Percentiles rank a stretch among this genome's conserved stretches.
phyloP scores from a whole-genome alignment of 2,797 vertebrate genomes.

The Xiphorhynchus erythropygius region DNA sequence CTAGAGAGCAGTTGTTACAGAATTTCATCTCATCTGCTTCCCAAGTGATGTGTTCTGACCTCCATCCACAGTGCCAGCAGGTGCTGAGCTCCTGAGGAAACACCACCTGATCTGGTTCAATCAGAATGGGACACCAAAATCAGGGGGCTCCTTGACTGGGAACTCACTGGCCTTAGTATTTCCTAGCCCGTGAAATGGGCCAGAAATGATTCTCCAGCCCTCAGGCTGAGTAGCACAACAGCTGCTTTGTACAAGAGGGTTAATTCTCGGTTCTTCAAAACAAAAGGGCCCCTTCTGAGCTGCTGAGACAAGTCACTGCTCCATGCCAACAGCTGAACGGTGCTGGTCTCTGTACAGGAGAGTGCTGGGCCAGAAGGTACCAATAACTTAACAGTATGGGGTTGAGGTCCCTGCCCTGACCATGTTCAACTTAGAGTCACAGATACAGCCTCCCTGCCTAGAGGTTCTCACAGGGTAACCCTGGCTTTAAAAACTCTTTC shows the following conservation, averaged over 20 bases:
- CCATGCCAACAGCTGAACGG: neutral
- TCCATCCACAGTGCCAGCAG: neutral
- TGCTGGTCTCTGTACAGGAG: neutral
- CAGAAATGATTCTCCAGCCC: neutral
- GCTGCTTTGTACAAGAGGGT: neutral
- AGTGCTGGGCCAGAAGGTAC: neutral
- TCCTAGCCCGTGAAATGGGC: neutral
- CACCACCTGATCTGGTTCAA: neutral
- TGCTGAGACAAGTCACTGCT: neutral
- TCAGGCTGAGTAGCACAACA: neutral
- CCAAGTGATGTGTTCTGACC: neutral
- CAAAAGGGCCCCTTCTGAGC: neutral
- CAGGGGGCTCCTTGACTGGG: fast-evolving
- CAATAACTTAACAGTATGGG: neutral
- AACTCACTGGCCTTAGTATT: neutral
- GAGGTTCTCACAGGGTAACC: neutral
- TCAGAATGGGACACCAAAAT: neutral
- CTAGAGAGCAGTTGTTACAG: neutral
- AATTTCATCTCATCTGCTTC: neutral
- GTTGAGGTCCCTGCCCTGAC: neutral
- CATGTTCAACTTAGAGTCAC: neutral
- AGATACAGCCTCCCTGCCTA: neutral
- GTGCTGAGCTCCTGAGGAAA: neutral
- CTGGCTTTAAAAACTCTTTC: neutral
- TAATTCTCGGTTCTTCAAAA: neutral